phyloP scores from a whole-genome alignment of 2,888 invertebrate genomes.

The Oasisia sp. region DNA sequence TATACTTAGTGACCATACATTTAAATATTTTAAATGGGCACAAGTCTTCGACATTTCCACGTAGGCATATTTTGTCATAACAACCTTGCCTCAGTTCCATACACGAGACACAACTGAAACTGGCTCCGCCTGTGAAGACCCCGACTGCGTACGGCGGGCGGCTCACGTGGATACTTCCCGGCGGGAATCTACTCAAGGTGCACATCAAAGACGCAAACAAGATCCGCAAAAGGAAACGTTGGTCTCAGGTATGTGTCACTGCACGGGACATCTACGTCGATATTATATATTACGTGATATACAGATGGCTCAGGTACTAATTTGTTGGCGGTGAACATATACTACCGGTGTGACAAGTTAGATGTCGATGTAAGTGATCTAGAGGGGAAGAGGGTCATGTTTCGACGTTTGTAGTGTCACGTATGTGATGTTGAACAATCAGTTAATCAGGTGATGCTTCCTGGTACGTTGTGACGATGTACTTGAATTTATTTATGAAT shows the following conservation, averaged over 20 bases:
- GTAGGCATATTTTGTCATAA: neutral
- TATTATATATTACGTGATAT: neutral
- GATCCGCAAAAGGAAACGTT: constrained; percentile 95
- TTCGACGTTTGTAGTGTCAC: neutral
- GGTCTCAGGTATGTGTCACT: constrained; percentile 81
- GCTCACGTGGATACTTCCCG: constrained; percentile 91
- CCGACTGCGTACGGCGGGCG: constrained; percentile 95
- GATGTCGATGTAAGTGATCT: neutral
- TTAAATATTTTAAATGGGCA: too few species aligned
- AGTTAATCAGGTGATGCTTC: too few species aligned
- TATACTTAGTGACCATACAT: too few species aligned
- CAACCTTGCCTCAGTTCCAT: constrained; percentile 37
- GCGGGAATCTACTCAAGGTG: constrained; percentile 95
- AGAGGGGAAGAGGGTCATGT: neutral
- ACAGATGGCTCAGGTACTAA: too few species aligned
- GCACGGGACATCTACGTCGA: neutral
- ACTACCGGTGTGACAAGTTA: neutral
- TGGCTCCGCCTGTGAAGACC: constrained; percentile 81
- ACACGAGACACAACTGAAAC: constrained; percentile 44
- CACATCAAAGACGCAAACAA: constrained; percentile 96
- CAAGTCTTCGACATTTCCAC: neutral
- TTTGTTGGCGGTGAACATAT: too few species aligned
- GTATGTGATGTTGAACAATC: too few species aligned
- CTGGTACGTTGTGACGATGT: too few species aligned
- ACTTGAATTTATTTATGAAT: too few species aligned